Evolutionary conservation across 2,888 invertebrate genomes (phyloP).

Genomic region (Idaea dimidiata): DNA sequence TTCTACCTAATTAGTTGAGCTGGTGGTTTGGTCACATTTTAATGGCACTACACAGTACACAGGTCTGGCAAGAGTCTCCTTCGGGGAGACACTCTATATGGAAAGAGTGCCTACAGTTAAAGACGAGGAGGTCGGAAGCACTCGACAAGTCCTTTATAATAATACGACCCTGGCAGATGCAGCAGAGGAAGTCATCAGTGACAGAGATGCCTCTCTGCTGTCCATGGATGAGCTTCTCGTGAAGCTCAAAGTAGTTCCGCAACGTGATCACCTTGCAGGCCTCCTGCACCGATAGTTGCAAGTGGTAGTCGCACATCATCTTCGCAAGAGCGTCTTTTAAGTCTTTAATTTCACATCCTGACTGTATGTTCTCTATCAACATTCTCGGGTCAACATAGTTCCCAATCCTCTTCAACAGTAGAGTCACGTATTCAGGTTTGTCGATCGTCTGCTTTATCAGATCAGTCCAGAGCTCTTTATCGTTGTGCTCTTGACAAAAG

Average conservation of each 20-base stretch:
- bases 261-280: constrained; percentile 95
- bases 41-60: constrained; percentile 68
- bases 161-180: constrained; percentile 88
- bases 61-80: constrained; percentile 51
- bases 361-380: constrained; percentile 91
- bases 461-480: constrained; percentile 95
- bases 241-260: constrained; percentile 92
- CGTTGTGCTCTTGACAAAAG: constrained; percentile 98
- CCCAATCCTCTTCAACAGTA: constrained; percentile 81
- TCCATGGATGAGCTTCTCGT: constrained; percentile 88
- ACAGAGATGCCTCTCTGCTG: constrained; percentile 90
- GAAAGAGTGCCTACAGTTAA: constrained; percentile 94
- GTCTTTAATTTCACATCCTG: constrained; percentile 92
- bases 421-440: constrained; percentile 87
- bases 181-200: constrained; percentile 88
- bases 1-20: constrained; percentile 24
- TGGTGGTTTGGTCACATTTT: constrained; percentile 58
- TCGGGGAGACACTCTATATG: constrained; percentile 90
- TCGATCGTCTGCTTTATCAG: constrained; percentile 92
- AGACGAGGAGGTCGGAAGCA: constrained; percentile 87
- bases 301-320: constrained; percentile 96
- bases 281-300: constrained; percentile 95
- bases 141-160: constrained; percentile 86
- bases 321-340: constrained; percentile 94
- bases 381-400: constrained; percentile 94